phyloP scores from a whole-genome alignment of 2,113 vertebrate genomes.

The Mesoclemmys tuberculata region DNA sequence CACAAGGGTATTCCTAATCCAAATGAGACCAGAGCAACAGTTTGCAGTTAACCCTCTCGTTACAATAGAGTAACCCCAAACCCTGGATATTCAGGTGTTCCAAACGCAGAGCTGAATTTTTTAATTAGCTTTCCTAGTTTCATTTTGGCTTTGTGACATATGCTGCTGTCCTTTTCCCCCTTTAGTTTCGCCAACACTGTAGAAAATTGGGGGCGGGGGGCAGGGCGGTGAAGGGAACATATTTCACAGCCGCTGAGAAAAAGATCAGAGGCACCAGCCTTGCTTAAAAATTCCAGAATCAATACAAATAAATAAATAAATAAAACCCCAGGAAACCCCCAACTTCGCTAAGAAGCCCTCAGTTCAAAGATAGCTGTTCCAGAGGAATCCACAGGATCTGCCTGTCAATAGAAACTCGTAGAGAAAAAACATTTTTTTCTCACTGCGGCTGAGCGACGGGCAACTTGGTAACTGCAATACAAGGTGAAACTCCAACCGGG shows the following conservation, averaged over 20 bases:
- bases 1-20: background rate
- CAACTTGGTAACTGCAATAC: slow-evolving; percentile 73
- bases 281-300: slow-evolving; percentile 85
- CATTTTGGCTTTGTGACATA: slow-evolving; percentile 28
- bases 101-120: background rate
- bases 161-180: slow-evolving; percentile 34
- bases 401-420: slow-evolving; percentile 78
- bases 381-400: slow-evolving; percentile 81
- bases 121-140: background rate
- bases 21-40: slow-evolving; percentile 10
- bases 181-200: slow-evolving; percentile 74
- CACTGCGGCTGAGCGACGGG: slow-evolving; percentile 58
- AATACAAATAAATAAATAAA: slow-evolving; percentile 76
- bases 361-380: slow-evolving; percentile 83
- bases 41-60: slow-evolving; percentile 3
- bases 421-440: slow-evolving; percentile 58
- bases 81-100: background rate
- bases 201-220: slow-evolving; percentile 75
- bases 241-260: slow-evolving; percentile 77
- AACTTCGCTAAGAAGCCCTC: slow-evolving; percentile 78
- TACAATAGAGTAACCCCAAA: background rate
- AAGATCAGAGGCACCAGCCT: slow-evolving; percentile 83
- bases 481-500: slow-evolving; percentile 73
- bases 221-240: slow-evolving; percentile 62
- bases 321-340: slow-evolving; percentile 80